Base-by-base conservation (phyloP, 2,797 vertebrate genomes). In the Phrynocephalus vlangalii region DNA sequence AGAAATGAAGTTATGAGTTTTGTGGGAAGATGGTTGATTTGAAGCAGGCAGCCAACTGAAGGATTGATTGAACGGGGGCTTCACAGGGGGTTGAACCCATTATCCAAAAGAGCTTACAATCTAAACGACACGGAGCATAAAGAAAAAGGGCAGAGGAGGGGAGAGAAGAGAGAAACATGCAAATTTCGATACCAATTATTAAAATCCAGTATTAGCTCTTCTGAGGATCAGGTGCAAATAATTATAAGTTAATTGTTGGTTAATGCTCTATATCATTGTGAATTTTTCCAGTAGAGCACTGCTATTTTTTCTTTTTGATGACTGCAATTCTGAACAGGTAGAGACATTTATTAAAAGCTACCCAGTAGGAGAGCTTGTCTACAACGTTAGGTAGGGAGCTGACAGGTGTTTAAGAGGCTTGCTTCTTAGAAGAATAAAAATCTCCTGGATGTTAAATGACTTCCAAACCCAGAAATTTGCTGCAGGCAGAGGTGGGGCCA, bases 351-450 rank as follows among this genome's bases (percentile, higher is more conserved):
- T 84, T 66, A 79, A 52, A 66, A n/a, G 52, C 56, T 50, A 44
- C 86, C 50, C 76, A 75, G 50, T 22, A 88, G 81, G 90, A 73
- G 80, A 87, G 77, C 78, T 70, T 44, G 79, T 79, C 71, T 87
- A 92, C 67, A 83, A 87, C 73, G 91, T 91, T 92, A 91, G 84
- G 93, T 81, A 90, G 89, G 87, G 90, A 88, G 88, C 71, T 89
- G 38, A 83, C 87, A 89, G 91, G 93, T 94, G 93, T 92, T 82
- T 78, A 91, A 91, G 67, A 72, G 79, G 72, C 60, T 84, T 93
- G 48, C 85, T 87, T 88, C 85, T 93, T 92, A 83, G 91, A 93
- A 95, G 93, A 95, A 94, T 94, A 86, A 86, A 94, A 88, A 67
- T 85, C 90, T 87, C 92, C 88, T 87, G 91, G 82, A 88, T 86